These are phyloP conservation scores for Zaprionus gabonicus DNA, from an alignment of 1,140 invertebrate genomes.

Conservation along the genomic window DNA sequence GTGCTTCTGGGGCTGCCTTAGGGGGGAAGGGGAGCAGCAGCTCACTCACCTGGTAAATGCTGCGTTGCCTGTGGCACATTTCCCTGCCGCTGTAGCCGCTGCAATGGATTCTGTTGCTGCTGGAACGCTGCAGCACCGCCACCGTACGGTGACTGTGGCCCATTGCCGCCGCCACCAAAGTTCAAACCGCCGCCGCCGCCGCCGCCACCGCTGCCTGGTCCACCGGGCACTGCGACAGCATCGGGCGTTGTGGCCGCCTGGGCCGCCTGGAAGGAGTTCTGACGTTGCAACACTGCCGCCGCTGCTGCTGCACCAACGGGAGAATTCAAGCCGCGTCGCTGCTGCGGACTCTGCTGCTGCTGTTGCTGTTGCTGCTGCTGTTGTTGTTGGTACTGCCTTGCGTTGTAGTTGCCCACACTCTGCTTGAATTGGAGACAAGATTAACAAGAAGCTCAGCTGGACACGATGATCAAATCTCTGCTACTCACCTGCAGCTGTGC, in stretches of 20 bases:
- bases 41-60: conserved; percentile 88
- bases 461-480: conserved; percentile 5
- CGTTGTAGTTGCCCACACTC: conserved; percentile 76
- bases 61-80: conserved; percentile 88
- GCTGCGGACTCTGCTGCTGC: conserved; percentile 50
- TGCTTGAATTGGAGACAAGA: conserved; percentile 40
- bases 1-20: not conserved
- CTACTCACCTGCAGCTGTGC: conserved; percentile 89
- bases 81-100: conserved; percentile 87
- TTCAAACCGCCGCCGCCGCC: not conserved
- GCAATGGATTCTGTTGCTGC: conserved; percentile 83
- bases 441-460: conserved; percentile 28
- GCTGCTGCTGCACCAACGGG: conserved; percentile 62
- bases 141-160: conserved; percentile 85
- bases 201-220: not conserved
- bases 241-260: conserved; percentile 72
- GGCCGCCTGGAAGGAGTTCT: conserved; percentile 79
- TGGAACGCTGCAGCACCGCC: conserved; percentile 55
- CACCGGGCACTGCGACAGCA: conserved; percentile 62
- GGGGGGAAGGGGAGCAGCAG: not conserved
- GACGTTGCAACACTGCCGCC: conserved; percentile 65
- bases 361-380: conserved; percentile 66
- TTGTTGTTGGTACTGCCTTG: conserved; percentile 76
- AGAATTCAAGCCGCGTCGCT: conserved; percentile 86
- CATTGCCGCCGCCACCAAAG: conserved; percentile 57